Base-by-base conservation (phyloP, 1,140 invertebrate genomes). In the Drosophila simulans region DNA sequence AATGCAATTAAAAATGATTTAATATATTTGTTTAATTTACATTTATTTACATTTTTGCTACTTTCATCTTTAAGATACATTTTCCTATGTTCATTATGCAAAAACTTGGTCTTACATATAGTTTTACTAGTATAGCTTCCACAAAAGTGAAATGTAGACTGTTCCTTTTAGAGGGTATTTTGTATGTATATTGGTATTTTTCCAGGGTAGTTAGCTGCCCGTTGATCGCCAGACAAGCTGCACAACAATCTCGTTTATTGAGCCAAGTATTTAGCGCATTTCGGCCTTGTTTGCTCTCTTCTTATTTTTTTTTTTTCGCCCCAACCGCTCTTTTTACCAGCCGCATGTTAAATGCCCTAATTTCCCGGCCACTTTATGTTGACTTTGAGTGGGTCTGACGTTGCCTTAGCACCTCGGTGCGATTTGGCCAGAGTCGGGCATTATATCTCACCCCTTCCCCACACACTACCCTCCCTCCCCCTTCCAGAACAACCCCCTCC, bases 311-410 rank as follows among this genome's bases (percentile, higher is more conserved):
- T 48, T 64, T 43, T 43, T 48, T 64, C 39, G 27, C 17, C 27
- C 31, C 27, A 17, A n/a, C 27, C n/a, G 25, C 22, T 52, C 49
- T 72, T 80, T 65, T 78, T 88, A 71, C 62, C 79, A 75, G 39
- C 46, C 49, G 53, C 76, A 66, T 88, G 83, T 77, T 79, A 86
- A 88, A 89, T 83, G 83, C 79, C 83, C 83, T 86, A 88, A 86
- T 83, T 86, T 85, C 59, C 56, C 46, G 69, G 35, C 63, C 54
- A 66, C 56, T 65, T 65, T 43, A 35, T 55, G 58, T 66, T 69
- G 49, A 48, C 43, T 49, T 72, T 56, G 52, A 69, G 39, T 37
- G 15, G 51, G 22, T 64, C 39, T 39, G 27, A 11, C 37, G 60
- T 25, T 56, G 40, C 59, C 54, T 83, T 83, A 83, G 75, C 80